Evolutionary conservation across 2,888 invertebrate species (phyloP).

Genomic region (Sesia bembeciformis): DNA sequence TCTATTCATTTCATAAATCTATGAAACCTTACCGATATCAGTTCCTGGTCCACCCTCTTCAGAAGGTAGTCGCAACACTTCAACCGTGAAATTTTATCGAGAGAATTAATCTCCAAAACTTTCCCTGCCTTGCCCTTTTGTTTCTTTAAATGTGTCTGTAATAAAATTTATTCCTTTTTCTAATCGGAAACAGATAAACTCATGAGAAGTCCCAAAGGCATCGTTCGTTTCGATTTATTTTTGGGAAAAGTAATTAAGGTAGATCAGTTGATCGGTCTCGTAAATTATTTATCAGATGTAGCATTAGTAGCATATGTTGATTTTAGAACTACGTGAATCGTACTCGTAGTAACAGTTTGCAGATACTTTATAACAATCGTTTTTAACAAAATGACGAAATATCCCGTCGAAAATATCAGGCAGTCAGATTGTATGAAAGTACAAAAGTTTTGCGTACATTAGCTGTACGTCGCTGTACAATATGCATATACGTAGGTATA

Average conservation of each 20-base stretch:
- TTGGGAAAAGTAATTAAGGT: constrained; percentile 13
- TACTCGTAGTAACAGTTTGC: too few species aligned
- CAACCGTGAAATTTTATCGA: constrained; percentile 69
- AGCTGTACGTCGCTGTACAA: too few species aligned
- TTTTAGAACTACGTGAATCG: too few species aligned
- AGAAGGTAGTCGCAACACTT: constrained; percentile 48
- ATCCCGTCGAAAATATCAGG: too few species aligned
- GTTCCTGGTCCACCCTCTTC: constrained; percentile 33
- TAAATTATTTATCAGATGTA: too few species aligned
- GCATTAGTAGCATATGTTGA: too few species aligned
- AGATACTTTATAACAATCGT: too few species aligned
- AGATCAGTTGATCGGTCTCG: neutral
- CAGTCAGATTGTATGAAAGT: too few species aligned
- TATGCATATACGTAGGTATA: too few species aligned
- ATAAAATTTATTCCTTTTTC: constrained; percentile 55
- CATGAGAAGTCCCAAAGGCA: constrained; percentile 28
- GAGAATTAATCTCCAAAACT: constrained; percentile 68
- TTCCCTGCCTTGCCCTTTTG: constrained; percentile 49
- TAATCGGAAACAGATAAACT: constrained; percentile 58
- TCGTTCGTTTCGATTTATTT: constrained; percentile 11
- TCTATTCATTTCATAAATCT: constrained; percentile 19
- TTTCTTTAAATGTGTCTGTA: constrained; percentile 47
- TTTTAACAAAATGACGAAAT: too few species aligned
- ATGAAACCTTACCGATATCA: constrained; percentile 33
- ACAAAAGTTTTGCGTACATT: too few species aligned